Percentiles rank a stretch among this genome's conserved stretches.
phyloP scores from a whole-genome alignment of 2,113 vertebrate species.

The Baryphthengus martii region DNA sequence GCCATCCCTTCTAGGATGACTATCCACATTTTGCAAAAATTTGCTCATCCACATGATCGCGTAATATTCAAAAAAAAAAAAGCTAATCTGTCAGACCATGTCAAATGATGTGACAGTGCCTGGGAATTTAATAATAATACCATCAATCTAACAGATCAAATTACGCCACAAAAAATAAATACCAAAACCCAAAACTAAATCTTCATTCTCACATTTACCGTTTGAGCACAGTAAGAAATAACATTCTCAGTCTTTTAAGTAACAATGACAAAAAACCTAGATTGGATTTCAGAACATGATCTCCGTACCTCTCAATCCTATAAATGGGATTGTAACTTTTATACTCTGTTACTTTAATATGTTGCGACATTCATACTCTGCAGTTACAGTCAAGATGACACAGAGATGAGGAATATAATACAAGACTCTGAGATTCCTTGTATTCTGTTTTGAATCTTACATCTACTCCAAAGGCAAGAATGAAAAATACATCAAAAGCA shows the following conservation, averaged over 20 bases:
- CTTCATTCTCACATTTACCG: neutral
- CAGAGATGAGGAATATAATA: neutral
- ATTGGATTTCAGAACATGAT: neutral
- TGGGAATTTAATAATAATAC: neutral
- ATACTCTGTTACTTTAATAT: neutral
- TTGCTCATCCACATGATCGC: neutral
- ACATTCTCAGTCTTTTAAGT: neutral
- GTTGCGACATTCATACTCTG: neutral
- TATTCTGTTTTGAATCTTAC: neutral
- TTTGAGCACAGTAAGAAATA: neutral
- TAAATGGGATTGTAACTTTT: neutral
- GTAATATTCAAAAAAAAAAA: too few relatives aligned
- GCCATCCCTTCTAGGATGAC: neutral
- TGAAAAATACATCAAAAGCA: neutral
- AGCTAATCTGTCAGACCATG: neutral
- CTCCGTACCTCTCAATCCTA: neutral
- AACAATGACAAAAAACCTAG: neutral
- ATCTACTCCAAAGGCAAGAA: neutral
- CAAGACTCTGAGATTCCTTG: neutral
- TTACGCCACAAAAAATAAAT: neutral
- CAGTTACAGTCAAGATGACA: neutral
- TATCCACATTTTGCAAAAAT: neutral
- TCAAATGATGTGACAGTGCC: neutral
- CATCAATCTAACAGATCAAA: neutral
- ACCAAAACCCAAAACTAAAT: neutral